Percentiles rank a stretch among this genome's conserved stretches.
These are phyloP conservation scores for Procambarus clarkii DNA, from an alignment of 1,140 invertebrate genomes.

Conservation along the genomic window DNA sequence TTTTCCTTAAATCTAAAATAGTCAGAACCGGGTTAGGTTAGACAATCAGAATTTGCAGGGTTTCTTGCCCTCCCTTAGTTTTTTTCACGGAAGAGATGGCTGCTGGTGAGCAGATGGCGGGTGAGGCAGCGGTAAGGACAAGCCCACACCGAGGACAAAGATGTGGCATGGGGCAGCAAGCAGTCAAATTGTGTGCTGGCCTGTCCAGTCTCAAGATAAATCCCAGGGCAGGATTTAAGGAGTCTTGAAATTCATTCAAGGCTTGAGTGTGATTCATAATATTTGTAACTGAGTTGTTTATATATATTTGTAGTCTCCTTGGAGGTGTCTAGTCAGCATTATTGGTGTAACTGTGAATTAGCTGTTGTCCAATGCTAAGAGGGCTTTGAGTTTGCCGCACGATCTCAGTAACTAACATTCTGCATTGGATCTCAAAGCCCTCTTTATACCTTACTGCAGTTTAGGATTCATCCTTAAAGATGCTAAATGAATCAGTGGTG, in stretches of 20 bases:
- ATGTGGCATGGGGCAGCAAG: constrained; percentile 23
- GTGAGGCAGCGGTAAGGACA: constrained; percentile 14
- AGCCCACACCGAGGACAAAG: constrained; percentile 23
- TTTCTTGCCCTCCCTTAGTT: constrained; percentile 58
- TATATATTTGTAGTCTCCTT: constrained; percentile 53
- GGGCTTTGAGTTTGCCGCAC: constrained; percentile 52
- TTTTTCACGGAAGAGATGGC: constrained; percentile 59
- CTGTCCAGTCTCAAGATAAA: constrained; percentile 39
- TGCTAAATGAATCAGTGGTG: constrained; percentile 37
- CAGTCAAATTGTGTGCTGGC: constrained; percentile 23
- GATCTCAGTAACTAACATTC: constrained; percentile 56
- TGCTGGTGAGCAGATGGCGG: constrained; percentile 41
- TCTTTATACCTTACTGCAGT: constrained; percentile 50
- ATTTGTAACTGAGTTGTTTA: constrained; percentile 47
- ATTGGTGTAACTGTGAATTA: constrained; percentile 52
- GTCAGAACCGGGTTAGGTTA: constrained; percentile 61
- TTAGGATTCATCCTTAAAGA: constrained; percentile 28
- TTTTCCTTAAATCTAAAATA: constrained; percentile 51
- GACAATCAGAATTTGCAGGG: constrained; percentile 57
- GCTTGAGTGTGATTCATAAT: constrained; percentile 46
- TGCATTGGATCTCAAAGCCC: constrained; percentile 51
- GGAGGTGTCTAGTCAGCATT: constrained; percentile 68
- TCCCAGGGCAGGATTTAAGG: constrained; percentile 7
- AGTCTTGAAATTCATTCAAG: constrained; percentile 30
- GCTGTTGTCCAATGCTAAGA: constrained; percentile 43